These are phyloP conservation scores for Oasisia sp. DNA, from an alignment of 2,888 invertebrate genomes.

Conservation along the genomic window DNA sequence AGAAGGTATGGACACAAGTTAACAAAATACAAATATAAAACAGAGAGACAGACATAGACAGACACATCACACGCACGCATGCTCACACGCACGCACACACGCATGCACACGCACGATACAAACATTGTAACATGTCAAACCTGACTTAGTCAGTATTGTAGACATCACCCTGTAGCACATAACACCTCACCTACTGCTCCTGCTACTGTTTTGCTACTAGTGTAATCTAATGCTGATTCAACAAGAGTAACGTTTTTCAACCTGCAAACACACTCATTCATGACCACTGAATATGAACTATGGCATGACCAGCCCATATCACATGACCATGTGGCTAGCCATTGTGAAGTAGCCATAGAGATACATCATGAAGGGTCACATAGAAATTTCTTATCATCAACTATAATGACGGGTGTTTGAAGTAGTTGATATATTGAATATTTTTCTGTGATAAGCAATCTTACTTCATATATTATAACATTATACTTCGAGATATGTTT, in stretches of 20 bases:
- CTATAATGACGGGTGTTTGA: background rate
- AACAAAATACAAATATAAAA: background rate
- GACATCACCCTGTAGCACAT: background rate
- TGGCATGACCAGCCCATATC: background rate
- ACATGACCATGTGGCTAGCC: background rate
- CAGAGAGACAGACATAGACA: background rate
- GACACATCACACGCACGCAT: too few relatives aligned
- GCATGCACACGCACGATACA: background rate
- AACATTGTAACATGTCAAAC: background rate
- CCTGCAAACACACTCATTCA: too few relatives aligned
- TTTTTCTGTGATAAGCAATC: too few relatives aligned
- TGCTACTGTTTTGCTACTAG: too few relatives aligned
- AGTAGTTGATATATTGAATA: too few relatives aligned
- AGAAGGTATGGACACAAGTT: background rate
- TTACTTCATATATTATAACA: background rate
- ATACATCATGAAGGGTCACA: background rate
- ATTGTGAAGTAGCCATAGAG: background rate
- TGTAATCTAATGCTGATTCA: too few relatives aligned
- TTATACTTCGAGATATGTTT: background rate
- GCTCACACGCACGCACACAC: background rate
- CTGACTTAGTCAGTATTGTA: background rate
- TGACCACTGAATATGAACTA: too few relatives aligned
- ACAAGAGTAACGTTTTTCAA: too few relatives aligned
- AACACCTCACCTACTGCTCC: background rate
- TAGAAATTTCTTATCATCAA: background rate